These are phyloP conservation scores for Folsomia manolachei DNA, from an alignment of 2,888 invertebrate species.

Conservation along the genomic window DNA sequence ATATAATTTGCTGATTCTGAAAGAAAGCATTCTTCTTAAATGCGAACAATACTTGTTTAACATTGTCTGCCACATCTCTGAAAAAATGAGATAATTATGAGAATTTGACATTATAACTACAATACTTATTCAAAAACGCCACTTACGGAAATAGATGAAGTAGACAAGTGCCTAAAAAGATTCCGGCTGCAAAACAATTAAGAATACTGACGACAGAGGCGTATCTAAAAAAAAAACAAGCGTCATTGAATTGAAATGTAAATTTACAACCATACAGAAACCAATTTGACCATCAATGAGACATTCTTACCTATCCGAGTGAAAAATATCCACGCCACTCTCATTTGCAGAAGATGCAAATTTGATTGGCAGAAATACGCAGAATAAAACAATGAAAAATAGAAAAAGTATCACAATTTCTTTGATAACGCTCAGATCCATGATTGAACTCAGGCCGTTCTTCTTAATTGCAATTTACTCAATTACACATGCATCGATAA, in stretches of 20 bases:
- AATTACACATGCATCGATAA: no score
- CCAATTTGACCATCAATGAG: no score
- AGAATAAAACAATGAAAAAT: conserved; percentile 43
- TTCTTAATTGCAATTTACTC: no score
- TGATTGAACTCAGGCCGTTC: no score
- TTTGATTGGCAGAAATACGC: conserved; percentile 41
- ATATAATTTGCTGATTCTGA: conserved; percentile 6
- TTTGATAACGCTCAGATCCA: conserved; percentile 45
- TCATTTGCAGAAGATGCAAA: conserved; percentile 43
- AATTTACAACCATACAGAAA: not conserved
- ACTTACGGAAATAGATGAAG: conserved; percentile 48
- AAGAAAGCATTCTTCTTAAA: not conserved
- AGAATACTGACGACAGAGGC: conserved; percentile 41
- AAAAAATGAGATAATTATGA: conserved; percentile 49
- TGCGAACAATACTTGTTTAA: conserved; percentile 27
- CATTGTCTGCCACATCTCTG: conserved; percentile 45
- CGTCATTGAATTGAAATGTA: no score
- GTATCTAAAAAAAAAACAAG: conserved; percentile 31
- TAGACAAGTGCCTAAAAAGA: conserved; percentile 48
- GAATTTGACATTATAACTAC: no score
- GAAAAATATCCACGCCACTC: conserved; percentile 46
- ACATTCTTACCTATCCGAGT: conserved; percentile 42
- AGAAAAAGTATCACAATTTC: conserved; percentile 45
- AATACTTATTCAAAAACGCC: no score
- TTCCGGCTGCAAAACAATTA: conserved; percentile 50